Conservation (phyloP, 2,888 invertebrate species). For the Drosophila melanosoma region DNA sequence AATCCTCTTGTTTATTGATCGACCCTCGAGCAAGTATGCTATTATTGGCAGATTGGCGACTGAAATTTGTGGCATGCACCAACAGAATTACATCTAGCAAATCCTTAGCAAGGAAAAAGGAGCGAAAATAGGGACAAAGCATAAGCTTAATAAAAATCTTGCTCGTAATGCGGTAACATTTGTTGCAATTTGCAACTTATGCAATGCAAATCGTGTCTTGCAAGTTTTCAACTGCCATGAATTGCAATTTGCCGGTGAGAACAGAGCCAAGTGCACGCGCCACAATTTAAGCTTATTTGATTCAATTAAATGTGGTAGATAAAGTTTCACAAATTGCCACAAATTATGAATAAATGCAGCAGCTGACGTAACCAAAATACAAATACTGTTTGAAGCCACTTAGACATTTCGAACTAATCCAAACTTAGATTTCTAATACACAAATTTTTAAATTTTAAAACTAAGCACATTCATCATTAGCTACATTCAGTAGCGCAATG, state of each 20-base stretch:
- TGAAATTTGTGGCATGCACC: slow-evolving; percentile 48
- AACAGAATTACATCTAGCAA: slow-evolving; percentile 8
- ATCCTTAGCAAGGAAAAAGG: neutral
- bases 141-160: slow-evolving; percentile 25
- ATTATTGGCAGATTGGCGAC: slow-evolving; percentile 9
- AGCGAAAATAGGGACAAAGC: slow-evolving; percentile 9
- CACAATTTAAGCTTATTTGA: slow-evolving; percentile 34
- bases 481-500: neutral
- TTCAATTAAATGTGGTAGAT: slow-evolving; percentile 39
- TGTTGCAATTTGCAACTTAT: slow-evolving; percentile 62
- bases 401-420: neutral
- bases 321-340: slow-evolving; percentile 24
- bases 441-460: neutral
- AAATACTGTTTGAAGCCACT: neutral
- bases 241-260: slow-evolving; percentile 48
- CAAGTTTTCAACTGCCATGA: slow-evolving; percentile 43
- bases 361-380: neutral
- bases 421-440: neutral
- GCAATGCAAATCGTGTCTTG: slow-evolving; percentile 49
- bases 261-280: slow-evolving; percentile 13
- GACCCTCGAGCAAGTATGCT: slow-evolving; percentile 22
- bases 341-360: slow-evolving; percentile 31
- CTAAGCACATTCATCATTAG: neutral
- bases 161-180: slow-evolving; percentile 31
- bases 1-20: slow-evolving; percentile 7